Conservation (phyloP, 2,888 invertebrate genomes). For the Diabrotica balteata region DNA sequence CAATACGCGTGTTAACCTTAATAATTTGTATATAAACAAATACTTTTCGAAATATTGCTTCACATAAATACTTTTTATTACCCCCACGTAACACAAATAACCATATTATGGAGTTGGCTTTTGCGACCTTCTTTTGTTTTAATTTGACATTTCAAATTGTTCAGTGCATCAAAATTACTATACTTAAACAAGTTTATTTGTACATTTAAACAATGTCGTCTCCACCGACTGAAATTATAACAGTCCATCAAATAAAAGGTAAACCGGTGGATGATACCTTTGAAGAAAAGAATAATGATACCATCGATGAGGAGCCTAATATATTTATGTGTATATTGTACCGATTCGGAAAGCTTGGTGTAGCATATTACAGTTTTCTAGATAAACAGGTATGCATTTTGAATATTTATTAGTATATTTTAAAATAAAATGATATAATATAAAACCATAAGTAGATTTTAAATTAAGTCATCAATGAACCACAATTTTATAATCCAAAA, state of each 20-base stretch:
- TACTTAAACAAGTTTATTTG: background rate
- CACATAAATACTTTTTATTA: no score
- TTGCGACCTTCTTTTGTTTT: background rate
- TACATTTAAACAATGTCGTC: slow-evolving; percentile 12
- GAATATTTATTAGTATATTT: no score
- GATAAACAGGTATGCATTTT: slow-evolving; percentile 66
- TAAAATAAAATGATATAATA: no score
- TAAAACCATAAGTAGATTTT: no score
- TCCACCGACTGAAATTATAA: slow-evolving; percentile 14
- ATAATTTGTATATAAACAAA: no score
- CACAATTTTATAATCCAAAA: no score
- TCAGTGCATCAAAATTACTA: background rate
- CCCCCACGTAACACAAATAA: no score
- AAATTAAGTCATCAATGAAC: no score
- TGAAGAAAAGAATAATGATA: slow-evolving; percentile 1
- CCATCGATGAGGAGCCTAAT: slow-evolving; percentile 43
- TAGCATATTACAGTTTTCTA: slow-evolving; percentile 73
- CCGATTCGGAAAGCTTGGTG: slow-evolving; percentile 73
- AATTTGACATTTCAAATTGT: background rate
- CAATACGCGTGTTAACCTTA: no score
- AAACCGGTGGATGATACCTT: background rate
- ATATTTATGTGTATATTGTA: slow-evolving; percentile 71
- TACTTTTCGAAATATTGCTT: no score
- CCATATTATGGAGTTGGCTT: background rate
- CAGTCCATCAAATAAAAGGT: slow-evolving; percentile 8